Evolutionary conservation across 2,113 vertebrate species (phyloP).

Genomic region (Rutilus rutilus): DNA sequence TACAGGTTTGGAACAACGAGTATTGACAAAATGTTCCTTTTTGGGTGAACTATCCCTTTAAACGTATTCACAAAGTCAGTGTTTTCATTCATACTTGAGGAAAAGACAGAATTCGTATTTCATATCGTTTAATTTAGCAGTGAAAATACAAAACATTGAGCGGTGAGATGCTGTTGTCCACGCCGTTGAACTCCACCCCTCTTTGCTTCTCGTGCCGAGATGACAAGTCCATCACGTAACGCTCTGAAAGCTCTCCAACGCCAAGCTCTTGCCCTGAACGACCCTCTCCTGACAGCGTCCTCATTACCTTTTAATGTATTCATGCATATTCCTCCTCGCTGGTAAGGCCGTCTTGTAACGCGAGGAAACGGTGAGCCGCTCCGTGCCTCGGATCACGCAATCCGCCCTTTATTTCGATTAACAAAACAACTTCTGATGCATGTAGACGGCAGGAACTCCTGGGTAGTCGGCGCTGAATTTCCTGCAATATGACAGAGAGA

Average conservation of each 20-base stretch:
- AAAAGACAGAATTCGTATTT: constrained; percentile 25
- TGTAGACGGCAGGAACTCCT: constrained; percentile 73
- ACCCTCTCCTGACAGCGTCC: constrained; percentile 80
- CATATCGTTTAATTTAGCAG: constrained; percentile 21
- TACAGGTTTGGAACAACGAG: too few relatives aligned
- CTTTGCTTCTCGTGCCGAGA: constrained; percentile 73
- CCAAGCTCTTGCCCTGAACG: constrained; percentile 65
- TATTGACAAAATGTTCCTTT: too few relatives aligned
- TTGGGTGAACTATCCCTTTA: too few relatives aligned
- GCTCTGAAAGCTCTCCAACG: constrained; percentile 72
- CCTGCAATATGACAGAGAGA: constrained; percentile 79
- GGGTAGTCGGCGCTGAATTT: constrained; percentile 66
- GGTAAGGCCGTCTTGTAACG: constrained; percentile 80
- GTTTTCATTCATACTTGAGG: not conserved
- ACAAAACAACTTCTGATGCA: constrained; percentile 77
- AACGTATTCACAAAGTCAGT: not conserved
- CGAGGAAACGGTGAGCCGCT: constrained; percentile 81
- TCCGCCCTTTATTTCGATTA: constrained; percentile 85
- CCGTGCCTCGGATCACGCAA: constrained; percentile 74
- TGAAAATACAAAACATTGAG: constrained; percentile 4
- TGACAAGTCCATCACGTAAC: constrained; percentile 72
- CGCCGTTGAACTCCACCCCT: constrained; percentile 76
- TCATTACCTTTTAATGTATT: constrained; percentile 87
- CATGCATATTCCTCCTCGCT: constrained; percentile 80
- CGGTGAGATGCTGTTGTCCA: constrained; percentile 73